These are phyloP conservation scores for Lamprologus ornatipinnis DNA, from an alignment of 2,113 vertebrate species.

Conservation along the genomic window DNA sequence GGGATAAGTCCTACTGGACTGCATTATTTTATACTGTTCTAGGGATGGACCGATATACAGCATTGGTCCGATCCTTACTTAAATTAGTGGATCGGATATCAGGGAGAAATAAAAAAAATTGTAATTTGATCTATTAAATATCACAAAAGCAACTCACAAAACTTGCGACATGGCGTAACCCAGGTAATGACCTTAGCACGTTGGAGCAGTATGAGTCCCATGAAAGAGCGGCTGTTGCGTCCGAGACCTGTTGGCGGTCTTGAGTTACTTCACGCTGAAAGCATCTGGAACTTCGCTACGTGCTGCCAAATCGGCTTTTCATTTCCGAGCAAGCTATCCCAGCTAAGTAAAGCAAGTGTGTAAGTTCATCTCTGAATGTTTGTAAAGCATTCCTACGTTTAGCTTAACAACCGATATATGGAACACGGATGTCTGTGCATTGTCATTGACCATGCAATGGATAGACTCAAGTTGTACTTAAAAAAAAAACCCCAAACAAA, in stretches of 20 bases:
- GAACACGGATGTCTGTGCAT: neutral
- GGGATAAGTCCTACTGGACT: neutral
- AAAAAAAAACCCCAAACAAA: rapidly evolving
- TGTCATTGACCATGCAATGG: neutral
- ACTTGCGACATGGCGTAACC: neutral
- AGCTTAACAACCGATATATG: neutral
- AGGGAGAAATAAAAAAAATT: neutral
- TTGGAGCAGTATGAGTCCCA: neutral
- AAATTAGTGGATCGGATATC: neutral
- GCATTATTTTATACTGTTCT: neutral
- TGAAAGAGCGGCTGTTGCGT: neutral
- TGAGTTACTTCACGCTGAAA: neutral
- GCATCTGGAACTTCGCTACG: neutral
- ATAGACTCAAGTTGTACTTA: neutral
- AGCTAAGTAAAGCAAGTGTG: neutral
- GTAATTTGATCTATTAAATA: neutral
- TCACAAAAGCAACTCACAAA: neutral
- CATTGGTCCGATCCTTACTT: neutral
- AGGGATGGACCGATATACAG: neutral
- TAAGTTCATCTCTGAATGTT: neutral
- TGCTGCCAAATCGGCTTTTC: neutral
- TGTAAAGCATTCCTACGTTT: neutral
- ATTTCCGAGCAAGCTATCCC: neutral
- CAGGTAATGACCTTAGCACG: neutral
- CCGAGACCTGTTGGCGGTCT: neutral